A percentile compares a stretch with the other conserved stretches of the same genome.
Evolutionary conservation across 1,140 invertebrate species (phyloP).

Genomic region (Stegodyphus mimosarum): DNA sequence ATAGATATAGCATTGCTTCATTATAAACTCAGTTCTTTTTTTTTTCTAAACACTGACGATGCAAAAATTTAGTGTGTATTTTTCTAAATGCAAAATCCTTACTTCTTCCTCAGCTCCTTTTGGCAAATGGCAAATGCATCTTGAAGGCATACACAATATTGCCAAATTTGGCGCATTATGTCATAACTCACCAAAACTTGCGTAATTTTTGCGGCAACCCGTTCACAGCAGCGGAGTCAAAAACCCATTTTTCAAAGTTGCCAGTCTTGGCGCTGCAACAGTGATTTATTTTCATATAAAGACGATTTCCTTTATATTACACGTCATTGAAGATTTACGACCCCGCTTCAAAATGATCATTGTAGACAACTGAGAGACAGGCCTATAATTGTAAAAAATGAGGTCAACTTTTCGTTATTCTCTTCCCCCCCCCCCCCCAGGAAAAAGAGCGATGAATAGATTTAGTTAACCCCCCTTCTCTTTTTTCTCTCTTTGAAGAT

Average conservation of each 20-base stretch:
- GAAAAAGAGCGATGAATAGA: conserved; percentile 37
- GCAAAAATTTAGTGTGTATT: too few relatives aligned
- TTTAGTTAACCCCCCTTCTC: conserved; percentile 49
- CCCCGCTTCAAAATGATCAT: conserved; percentile 49
- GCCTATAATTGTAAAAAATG: conserved; percentile 60
- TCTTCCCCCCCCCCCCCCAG: conserved; percentile 47
- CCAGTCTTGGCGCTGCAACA: conserved; percentile 34
- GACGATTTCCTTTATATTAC: conserved; percentile 60
- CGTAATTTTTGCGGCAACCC: conserved; percentile 12
- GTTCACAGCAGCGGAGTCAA: conserved; percentile 31
- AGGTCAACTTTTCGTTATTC: conserved; percentile 51
- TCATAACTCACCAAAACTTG: neutral
- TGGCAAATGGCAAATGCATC: too few relatives aligned
- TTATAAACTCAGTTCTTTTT: too few relatives aligned
- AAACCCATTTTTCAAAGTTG: conserved; percentile 60
- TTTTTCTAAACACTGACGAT: too few relatives aligned
- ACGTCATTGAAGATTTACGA: conserved; percentile 59
- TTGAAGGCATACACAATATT: too few relatives aligned
- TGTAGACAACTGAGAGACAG: conserved; percentile 57
- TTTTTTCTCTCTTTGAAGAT: conserved; percentile 13
- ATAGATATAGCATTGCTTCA: too few relatives aligned
- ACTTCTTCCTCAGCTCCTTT: too few relatives aligned
- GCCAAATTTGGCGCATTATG: conserved; percentile 30
- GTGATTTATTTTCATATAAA: conserved; percentile 61
- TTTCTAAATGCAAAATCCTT: too few relatives aligned